Conservation (phyloP, 2,797 vertebrate species). For the Philypnodon macrostomus region DNA sequence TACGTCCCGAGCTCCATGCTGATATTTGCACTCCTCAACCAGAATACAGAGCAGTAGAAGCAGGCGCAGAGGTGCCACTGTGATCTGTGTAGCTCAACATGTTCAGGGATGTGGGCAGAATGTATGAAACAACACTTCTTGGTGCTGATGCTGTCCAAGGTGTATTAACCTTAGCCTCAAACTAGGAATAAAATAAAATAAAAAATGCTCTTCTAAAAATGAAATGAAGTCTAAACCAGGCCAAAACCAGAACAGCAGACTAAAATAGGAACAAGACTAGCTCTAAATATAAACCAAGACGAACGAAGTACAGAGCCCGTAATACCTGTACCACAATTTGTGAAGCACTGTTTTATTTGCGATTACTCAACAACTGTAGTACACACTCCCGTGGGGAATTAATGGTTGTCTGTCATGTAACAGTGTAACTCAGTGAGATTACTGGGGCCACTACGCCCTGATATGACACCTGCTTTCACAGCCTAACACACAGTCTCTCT, state of each 20-base stretch:
- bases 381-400: constrained; percentile 60
- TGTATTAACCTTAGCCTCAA: too few relatives aligned
- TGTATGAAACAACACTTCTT: constrained; percentile 12
- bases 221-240: too few relatives aligned
- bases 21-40: constrained; percentile 53
- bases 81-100: constrained; percentile 37
- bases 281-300: too few relatives aligned
- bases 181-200: too few relatives aligned
- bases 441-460: constrained; percentile 49
- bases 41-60: constrained; percentile 62
- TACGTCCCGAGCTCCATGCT: constrained; percentile 41
- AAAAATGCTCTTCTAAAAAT: too few relatives aligned
- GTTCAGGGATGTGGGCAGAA: constrained; percentile 28
- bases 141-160: too few relatives aligned
- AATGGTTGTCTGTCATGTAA: constrained; percentile 63
- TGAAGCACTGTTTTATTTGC: too few relatives aligned
- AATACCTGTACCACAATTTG: too few relatives aligned
- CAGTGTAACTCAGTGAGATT: constrained; percentile 54
- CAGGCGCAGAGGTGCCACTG: constrained; percentile 44
- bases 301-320: too few relatives aligned
- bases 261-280: too few relatives aligned
- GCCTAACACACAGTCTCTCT: constrained; percentile 31
- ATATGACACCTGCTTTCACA: constrained; percentile 58
- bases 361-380: too few relatives aligned
- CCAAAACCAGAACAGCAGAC: too few relatives aligned